A percentile compares a stretch with the other conserved stretches of the same genome.
These are phyloP conservation scores for Thymelicus lineola DNA, from an alignment of 2,888 invertebrate genomes.

Conservation along the genomic window DNA sequence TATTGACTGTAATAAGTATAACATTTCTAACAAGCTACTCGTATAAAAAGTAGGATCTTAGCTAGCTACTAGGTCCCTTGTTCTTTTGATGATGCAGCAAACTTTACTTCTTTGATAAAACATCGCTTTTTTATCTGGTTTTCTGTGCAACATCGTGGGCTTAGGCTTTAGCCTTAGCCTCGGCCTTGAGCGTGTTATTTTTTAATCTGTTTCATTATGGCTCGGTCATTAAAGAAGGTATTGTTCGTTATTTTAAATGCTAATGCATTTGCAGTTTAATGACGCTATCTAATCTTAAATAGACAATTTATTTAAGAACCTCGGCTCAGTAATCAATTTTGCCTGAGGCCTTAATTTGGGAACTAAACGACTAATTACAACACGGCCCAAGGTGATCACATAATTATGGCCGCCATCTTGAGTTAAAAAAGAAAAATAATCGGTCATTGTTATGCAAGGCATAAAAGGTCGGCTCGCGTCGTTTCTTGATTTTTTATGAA, in stretches of 20 bases:
- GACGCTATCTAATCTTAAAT: slow-evolving; percentile 6
- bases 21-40: slow-evolving; percentile 4
- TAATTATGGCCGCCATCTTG: slow-evolving; percentile 45
- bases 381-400: slow-evolving; percentile 41
- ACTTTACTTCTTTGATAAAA: background rate
- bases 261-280: slow-evolving; percentile 7
- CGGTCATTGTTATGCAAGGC: slow-evolving; percentile 9
- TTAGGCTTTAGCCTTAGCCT: background rate
- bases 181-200: background rate
- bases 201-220: slow-evolving; percentile 1
- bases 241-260: background rate
- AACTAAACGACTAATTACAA: slow-evolving; percentile 45
- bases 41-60: slow-evolving; percentile 2
- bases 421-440: slow-evolving; percentile 26
- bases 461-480: slow-evolving; percentile 3
- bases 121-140: too few species aligned
- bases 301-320: slow-evolving; percentile 7
- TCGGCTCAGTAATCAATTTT: slow-evolving; percentile 25
- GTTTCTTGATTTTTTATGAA: slow-evolving; percentile 3
- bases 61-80: background rate
- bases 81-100: background rate
- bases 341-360: slow-evolving; percentile 41
- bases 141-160: too few species aligned
- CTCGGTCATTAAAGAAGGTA: background rate
- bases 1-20: slow-evolving; percentile 9